Conservation (phyloP, 2,888 invertebrate genomes). For the Nomada lathburiana region DNA sequence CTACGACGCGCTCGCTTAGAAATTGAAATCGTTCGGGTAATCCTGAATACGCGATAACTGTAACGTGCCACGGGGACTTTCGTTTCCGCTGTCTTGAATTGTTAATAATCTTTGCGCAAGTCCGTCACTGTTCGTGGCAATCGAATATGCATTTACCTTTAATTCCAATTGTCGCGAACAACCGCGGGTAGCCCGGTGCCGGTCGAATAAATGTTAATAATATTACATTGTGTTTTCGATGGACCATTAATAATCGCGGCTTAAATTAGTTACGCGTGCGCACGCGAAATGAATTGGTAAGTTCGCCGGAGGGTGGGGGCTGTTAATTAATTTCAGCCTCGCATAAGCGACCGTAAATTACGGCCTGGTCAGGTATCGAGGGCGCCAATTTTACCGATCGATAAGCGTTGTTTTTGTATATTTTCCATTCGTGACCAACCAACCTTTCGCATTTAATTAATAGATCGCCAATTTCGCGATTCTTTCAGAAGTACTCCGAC, state of each 20-base stretch:
- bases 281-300: slow-evolving; percentile 63
- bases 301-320: slow-evolving; percentile 32
- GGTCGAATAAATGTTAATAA: slow-evolving; percentile 58
- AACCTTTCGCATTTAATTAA: no score
- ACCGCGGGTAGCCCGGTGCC: not conserved
- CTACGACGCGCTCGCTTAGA: not conserved
- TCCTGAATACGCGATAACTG: not conserved
- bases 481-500: not conserved
- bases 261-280: slow-evolving; percentile 63
- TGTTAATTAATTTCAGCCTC: slow-evolving; percentile 59
- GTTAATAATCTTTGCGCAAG: no score
- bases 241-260: slow-evolving; percentile 60
- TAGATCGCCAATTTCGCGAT: not conserved
- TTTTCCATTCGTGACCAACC: slow-evolving; percentile 5
- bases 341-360: slow-evolving; percentile 58
- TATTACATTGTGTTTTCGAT: slow-evolving; percentile 56
- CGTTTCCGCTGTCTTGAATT: no score
- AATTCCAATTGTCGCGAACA: not conserved
- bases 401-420: slow-evolving; percentile 25
- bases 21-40: not conserved
- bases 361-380: slow-evolving; percentile 36
- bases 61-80: not conserved
- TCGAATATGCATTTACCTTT: not conserved
- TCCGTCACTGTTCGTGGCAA: no score
- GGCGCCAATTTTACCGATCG: slow-evolving; percentile 43